Evolutionary conservation across 2,888 invertebrate genomes (phyloP).

Genomic region (Rhagonycha fulva): DNA sequence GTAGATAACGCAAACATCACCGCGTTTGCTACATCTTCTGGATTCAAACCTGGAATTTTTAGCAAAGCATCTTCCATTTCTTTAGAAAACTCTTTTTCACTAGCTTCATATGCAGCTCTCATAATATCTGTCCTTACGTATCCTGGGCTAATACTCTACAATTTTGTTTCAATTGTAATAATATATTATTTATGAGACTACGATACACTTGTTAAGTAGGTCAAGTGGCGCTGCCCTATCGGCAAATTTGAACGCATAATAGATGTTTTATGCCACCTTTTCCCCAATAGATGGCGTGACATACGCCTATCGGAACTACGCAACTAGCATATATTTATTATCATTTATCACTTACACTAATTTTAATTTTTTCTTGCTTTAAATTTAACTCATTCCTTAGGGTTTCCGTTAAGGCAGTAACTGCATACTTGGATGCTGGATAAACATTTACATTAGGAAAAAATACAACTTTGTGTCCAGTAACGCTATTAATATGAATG

Average conservation of each 20-base stretch:
- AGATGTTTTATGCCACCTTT: no score
- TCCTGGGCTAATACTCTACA: slow-evolving; percentile 44
- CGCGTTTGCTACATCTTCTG: slow-evolving; percentile 38
- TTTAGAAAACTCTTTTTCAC: not conserved
- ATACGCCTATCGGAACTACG: no score
- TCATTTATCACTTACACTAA: not conserved
- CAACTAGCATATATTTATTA: no score
- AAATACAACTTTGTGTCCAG: slow-evolving; percentile 42
- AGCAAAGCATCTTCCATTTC: not conserved
- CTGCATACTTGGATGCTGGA: slow-evolving; percentile 56
- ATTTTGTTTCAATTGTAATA: not conserved
- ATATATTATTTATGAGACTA: no score
- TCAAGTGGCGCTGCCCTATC: no score
- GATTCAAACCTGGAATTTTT: slow-evolving; percentile 16
- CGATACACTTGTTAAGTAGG: no score
- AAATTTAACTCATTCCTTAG: slow-evolving; percentile 53
- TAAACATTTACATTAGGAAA: slow-evolving; percentile 50
- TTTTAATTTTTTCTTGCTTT: slow-evolving; percentile 4
- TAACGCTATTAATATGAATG: slow-evolving; percentile 24
- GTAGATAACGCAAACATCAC: slow-evolving; percentile 38
- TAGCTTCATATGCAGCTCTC: slow-evolving; percentile 1
- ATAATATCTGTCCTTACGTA: slow-evolving; percentile 35
- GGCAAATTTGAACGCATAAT: no score
- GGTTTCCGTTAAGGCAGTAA: slow-evolving; percentile 55
- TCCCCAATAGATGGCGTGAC: no score